Conservation (phyloP, 1,140 invertebrate species). For the Ptiloglossa arizonensis region DNA sequence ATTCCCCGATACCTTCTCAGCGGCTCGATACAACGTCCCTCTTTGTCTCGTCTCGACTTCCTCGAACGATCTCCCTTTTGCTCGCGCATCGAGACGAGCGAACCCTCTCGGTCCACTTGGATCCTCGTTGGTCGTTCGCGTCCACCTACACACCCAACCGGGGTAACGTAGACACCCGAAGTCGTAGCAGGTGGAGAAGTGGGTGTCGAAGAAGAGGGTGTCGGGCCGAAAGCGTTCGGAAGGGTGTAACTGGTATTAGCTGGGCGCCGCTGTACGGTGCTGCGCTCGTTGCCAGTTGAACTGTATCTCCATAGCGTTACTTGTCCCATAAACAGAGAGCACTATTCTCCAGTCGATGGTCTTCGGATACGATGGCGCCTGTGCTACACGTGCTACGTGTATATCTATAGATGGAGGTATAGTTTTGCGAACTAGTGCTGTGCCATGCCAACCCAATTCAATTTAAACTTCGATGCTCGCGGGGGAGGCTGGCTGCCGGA, state of each 20-base stretch:
- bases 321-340: conserved; percentile 77
- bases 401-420: conserved; percentile 72
- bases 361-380: conserved; percentile 77
- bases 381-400: conserved; percentile 31
- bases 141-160: background rate
- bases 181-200: conserved; percentile 38
- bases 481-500: conserved; percentile 47
- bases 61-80: conserved; percentile 20
- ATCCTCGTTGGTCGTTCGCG: background rate
- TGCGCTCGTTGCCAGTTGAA: conserved; percentile 74
- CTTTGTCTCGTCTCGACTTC: conserved; percentile 30
- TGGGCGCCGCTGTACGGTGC: conserved; percentile 58
- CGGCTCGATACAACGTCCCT: conserved; percentile 49
- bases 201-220: conserved; percentile 47
- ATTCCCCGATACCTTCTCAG: conserved; percentile 60
- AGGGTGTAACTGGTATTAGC: conserved; percentile 54
- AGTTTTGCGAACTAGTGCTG: conserved; percentile 78
- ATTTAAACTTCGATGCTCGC: conserved; percentile 79
- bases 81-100: conserved; percentile 9
- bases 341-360: conserved; percentile 80
- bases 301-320: conserved; percentile 78
- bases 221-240: conserved; percentile 36
- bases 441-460: conserved; percentile 80
- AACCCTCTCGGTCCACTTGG: conserved; percentile 36
- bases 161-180: conserved; percentile 20